Evolutionary conservation across 2,113 vertebrate genomes (phyloP).

Genomic region (Psammodynastes pulverulentus): DNA sequence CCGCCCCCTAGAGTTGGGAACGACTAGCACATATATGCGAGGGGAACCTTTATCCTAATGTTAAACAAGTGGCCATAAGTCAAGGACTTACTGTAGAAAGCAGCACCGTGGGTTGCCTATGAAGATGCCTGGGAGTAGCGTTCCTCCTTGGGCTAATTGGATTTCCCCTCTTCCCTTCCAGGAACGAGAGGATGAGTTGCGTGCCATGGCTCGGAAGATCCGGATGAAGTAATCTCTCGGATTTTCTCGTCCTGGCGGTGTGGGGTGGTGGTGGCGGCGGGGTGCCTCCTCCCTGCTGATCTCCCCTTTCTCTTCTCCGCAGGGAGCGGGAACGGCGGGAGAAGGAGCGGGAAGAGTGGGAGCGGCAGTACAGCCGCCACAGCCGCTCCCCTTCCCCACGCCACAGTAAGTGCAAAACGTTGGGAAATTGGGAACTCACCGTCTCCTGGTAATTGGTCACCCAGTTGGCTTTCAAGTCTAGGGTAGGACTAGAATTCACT

Average conservation of each 20-base stretch:
- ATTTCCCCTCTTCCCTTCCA: slow-evolving; percentile 52
- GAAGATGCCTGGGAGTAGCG: rapidly evolving
- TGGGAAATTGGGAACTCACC: no score
- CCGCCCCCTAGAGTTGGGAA: no score
- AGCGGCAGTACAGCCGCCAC: slow-evolving; percentile 85
- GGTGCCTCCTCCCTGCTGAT: neutral
- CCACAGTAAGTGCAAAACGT: slow-evolving; percentile 80
- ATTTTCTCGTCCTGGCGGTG: neutral
- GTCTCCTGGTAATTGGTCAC: no score
- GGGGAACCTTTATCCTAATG: no score
- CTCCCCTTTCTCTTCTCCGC: neutral
- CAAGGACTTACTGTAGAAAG: no score
- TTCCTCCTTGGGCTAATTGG: rapidly evolving
- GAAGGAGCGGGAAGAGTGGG: slow-evolving; percentile 91
- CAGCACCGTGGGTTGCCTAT: no score
- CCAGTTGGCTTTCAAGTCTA: no score
- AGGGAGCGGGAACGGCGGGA: slow-evolving; percentile 90
- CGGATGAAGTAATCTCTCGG: slow-evolving; percentile 85
- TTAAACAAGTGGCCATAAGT: no score
- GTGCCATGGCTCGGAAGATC: slow-evolving; percentile 94
- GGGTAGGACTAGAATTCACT: no score
- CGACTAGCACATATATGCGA: no score
- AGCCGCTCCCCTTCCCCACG: slow-evolving; percentile 87
- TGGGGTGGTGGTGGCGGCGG: neutral
- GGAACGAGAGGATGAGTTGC: slow-evolving; percentile 91